These are phyloP conservation scores for Amphipoea lucens DNA, from an alignment of 2,888 invertebrate species.

Conservation along the genomic window DNA sequence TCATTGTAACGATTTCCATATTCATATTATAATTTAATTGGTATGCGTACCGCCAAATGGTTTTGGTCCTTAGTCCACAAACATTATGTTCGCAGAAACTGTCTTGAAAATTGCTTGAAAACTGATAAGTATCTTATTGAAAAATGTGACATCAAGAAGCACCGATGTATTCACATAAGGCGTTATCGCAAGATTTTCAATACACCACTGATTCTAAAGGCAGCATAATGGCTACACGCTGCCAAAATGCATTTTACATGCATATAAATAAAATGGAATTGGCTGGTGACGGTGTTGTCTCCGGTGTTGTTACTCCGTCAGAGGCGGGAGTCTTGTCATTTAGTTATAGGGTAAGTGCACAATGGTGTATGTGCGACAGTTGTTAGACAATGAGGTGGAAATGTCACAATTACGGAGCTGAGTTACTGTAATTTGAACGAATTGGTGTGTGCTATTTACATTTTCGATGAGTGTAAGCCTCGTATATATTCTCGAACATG, in stretches of 20 bases:
- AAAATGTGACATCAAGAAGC: slow-evolving; percentile 30
- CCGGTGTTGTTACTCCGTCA: slow-evolving; percentile 53
- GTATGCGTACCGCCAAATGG: neutral
- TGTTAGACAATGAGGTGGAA: slow-evolving; percentile 28
- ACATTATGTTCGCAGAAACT: neutral
- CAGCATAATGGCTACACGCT: slow-evolving; percentile 4
- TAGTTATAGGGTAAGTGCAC: slow-evolving; percentile 56
- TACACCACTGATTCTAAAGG: slow-evolving; percentile 6
- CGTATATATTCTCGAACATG: neutral
- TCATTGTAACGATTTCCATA: neutral
- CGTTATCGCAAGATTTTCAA: slow-evolving; percentile 35
- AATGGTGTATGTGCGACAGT: slow-evolving; percentile 39
- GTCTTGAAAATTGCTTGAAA: neutral
- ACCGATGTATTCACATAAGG: slow-evolving; percentile 9
- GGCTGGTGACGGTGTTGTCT: slow-evolving; percentile 61
- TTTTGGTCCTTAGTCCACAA: neutral
- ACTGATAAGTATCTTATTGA: neutral
- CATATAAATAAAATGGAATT: slow-evolving; percentile 66
- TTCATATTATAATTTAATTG: neutral
- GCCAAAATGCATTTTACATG: slow-evolving; percentile 57
- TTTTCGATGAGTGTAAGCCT: neutral
- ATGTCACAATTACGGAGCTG: slow-evolving; percentile 31
- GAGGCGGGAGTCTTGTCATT: slow-evolving; percentile 36
- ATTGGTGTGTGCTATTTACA: neutral
- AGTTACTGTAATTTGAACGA: neutral